phyloP scores from a whole-genome alignment of 1,140 invertebrate genomes.

The Andricus grossulariae region DNA sequence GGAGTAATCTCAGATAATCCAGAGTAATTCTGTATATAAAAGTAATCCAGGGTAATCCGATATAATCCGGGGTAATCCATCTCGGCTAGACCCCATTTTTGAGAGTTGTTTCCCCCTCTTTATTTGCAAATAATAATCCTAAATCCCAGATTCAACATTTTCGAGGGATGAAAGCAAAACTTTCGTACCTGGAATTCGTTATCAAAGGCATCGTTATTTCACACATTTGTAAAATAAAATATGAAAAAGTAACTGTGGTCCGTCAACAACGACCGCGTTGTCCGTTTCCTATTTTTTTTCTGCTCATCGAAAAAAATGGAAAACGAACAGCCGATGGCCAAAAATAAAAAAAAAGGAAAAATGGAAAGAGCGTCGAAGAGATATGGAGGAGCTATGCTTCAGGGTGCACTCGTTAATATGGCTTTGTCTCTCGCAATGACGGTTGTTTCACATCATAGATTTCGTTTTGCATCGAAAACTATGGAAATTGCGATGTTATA shows the following conservation, averaged over 20 bases:
- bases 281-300: conserved; percentile 55
- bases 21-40: no score
- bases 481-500: no score
- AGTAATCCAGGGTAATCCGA: no score
- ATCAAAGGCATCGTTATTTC: conserved; percentile 11
- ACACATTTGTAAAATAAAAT: background rate
- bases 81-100: no score
- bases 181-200: background rate
- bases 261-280: conserved; percentile 2
- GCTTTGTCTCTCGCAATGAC: conserved; percentile 15
- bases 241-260: background rate
- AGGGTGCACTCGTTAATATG: conserved; percentile 14
- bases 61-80: no score
- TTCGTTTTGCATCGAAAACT: background rate
- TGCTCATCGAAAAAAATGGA: conserved; percentile 49
- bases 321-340: conserved; percentile 34
- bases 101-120: no score
- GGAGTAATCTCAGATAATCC: no score
- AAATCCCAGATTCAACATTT: conserved; percentile 14
- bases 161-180: background rate
- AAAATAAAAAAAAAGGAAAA: conserved; percentile 35
- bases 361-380: conserved; percentile 11
- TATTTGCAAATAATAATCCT: background rate
- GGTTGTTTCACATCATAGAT: conserved; percentile 23
- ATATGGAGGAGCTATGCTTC: conserved; percentile 2